Percentiles rank a stretch among this genome's conserved stretches.
Conservation (phyloP, 2,888 invertebrate genomes). For the Ochlodes sylvanus region DNA sequence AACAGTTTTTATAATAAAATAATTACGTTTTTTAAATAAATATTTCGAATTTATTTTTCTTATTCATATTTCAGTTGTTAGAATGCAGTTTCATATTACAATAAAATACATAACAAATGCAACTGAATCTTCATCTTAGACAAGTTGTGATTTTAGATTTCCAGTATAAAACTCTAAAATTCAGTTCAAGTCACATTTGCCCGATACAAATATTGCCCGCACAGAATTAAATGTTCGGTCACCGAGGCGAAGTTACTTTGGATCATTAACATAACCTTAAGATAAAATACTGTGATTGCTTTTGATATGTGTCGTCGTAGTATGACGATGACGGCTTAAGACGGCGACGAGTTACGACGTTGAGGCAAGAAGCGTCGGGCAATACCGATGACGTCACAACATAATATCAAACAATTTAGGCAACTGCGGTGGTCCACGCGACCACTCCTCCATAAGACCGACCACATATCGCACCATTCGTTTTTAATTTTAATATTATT, state of each 20-base stretch:
- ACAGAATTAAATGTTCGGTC: constrained; percentile 22
- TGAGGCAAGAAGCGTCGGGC: constrained; percentile 71
- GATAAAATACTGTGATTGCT: constrained; percentile 63
- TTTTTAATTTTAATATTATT: constrained; percentile 61
- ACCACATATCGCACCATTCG: constrained; percentile 82
- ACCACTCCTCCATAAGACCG: constrained; percentile 75
- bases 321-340: constrained; percentile 51
- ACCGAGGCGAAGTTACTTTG: constrained; percentile 25
- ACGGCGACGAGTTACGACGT: constrained; percentile 46
- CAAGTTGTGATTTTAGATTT: constrained; percentile 11
- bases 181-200: constrained; percentile 36
- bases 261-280: constrained; percentile 41
- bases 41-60: too few relatives aligned
- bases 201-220: constrained; percentile 36
- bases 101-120: constrained; percentile 31
- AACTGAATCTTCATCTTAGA: constrained; percentile 31
- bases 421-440: constrained; percentile 59
- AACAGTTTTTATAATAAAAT: neutral
- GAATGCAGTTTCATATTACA: constrained; percentile 36
- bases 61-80: neutral
- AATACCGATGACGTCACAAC: constrained; percentile 69
- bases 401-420: constrained; percentile 76
- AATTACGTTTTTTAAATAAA: too few relatives aligned
- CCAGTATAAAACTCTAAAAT: constrained; percentile 27
- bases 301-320: constrained; percentile 78